Base-by-base conservation (phyloP, 2,113 vertebrate genomes). In the Psophia crepitans region DNA sequence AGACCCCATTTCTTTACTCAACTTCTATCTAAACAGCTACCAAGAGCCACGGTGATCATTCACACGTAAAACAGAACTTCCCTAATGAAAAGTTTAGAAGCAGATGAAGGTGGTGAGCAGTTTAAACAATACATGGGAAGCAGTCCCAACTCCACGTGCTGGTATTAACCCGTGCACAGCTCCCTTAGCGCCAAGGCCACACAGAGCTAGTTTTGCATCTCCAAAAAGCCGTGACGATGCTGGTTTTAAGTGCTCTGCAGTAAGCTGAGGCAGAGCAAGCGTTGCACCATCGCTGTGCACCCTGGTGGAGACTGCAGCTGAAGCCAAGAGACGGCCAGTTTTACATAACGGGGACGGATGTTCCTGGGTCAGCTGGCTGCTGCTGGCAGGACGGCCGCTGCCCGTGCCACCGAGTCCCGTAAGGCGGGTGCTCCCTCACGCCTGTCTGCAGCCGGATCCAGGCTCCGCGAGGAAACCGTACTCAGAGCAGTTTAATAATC, bases 221-320 rank as follows among this genome's bases (percentile, higher is more conserved):
- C 33, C 48, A 49, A 57, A 53, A 78, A 51, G 26, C 33, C 22
- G 5, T 3, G 22, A 22, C 1, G 1, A 35, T 3, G 12, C 17
- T 43, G 35, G 15, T 11, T 46, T 33, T 23, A 58, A 54, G 21
- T 0, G 6, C 24, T 23, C 60, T 17, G 32, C 43, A 41, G 21
- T 12, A 14, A 17, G 23, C 1, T 12, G 35, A 35, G 39, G 35
- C 37, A 58, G 28, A 84, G 56, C 23, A n/a, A 44, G 48, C 1
- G 0, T 9, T 49, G 76, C 17, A 32, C 20, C 35, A 11, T 6
- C 4, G 6, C 49, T 7, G 18, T 14, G 48, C 2, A 0, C 17
- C 48, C 30, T 24, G 39, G 48, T 0, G 9, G 10, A 69, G 23
- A 14, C 21, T 6, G 33, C 57, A 46, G 74, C 24, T 30, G 18